A percentile compares a stretch with the other conserved stretches of the same genome.
phyloP scores from a whole-genome alignment of 2,888 invertebrate genomes.

The Cartodere bifasciata region DNA sequence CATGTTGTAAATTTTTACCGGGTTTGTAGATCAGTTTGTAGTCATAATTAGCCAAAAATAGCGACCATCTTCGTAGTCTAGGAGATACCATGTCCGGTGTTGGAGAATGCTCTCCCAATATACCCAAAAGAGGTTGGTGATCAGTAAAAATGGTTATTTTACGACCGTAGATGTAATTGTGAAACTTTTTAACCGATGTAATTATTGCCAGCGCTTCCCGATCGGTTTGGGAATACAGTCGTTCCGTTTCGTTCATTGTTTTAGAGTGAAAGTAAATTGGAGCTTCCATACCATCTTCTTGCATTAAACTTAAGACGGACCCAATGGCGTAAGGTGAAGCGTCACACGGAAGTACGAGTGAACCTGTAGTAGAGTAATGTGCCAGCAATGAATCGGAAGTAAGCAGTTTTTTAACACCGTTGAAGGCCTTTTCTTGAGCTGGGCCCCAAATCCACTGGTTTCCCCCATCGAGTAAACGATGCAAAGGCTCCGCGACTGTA shows the following conservation, averaged over 20 bases:
- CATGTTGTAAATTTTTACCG: too few relatives aligned
- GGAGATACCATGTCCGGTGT: conserved; percentile 8
- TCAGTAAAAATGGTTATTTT: too few relatives aligned
- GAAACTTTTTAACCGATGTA: conserved; percentile 13
- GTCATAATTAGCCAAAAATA: too few relatives aligned
- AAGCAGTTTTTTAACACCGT: too few relatives aligned
- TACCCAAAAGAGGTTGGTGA: conserved; percentile 6
- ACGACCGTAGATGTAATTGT: conserved; percentile 17
- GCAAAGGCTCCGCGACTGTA: too few relatives aligned
- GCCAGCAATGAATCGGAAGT: too few relatives aligned
- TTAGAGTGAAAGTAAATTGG: conserved; percentile 1
- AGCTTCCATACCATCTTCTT: not conserved
- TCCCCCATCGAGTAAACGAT: too few relatives aligned
- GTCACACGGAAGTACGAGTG: conserved; percentile 4
- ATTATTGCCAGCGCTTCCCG: conserved; percentile 4
- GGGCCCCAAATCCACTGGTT: too few relatives aligned
- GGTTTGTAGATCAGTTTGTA: too few relatives aligned
- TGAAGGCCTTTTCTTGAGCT: too few relatives aligned
- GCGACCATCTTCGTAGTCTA: too few relatives aligned
- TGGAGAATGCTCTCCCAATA: conserved; percentile 4
- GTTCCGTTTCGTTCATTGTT: too few relatives aligned
- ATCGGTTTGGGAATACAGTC: conserved; percentile 1
- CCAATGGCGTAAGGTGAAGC: not conserved
- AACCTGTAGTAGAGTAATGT: not conserved
- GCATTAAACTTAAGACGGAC: not conserved